phyloP scores from a whole-genome alignment of 2,888 invertebrate species.

The Chloroclysta siterata region DNA sequence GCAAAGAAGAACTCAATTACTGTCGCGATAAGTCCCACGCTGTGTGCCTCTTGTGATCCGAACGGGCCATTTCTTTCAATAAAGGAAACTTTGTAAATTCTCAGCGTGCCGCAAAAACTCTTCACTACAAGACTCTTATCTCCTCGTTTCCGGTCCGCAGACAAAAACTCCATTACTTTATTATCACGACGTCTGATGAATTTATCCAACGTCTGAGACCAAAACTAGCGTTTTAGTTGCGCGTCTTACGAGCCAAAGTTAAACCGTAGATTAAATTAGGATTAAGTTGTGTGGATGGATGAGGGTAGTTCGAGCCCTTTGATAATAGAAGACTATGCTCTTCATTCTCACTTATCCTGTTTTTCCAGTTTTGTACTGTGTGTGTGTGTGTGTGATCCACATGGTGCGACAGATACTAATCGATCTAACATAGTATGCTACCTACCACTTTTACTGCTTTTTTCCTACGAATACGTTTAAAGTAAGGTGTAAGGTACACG shows the following conservation, averaged over 20 bases:
- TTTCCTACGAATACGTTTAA: too few relatives aligned
- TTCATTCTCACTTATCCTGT: not conserved
- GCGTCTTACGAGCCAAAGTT: constrained; percentile 15
- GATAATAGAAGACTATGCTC: not conserved
- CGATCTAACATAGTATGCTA: too few relatives aligned
- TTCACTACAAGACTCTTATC: constrained; percentile 68
- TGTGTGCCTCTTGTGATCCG: too few relatives aligned
- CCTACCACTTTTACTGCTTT: too few relatives aligned
- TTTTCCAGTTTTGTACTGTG: too few relatives aligned
- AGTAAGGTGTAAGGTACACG: too few relatives aligned
- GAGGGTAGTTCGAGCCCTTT: not conserved
- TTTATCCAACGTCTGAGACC: constrained; percentile 54
- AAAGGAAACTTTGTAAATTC: constrained; percentile 58
- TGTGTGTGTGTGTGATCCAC: too few relatives aligned
- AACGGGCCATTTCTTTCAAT: constrained; percentile 67
- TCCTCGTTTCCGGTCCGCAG: constrained; percentile 64
- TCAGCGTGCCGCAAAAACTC: constrained; percentile 59
- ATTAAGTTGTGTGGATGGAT: constrained; percentile 2
- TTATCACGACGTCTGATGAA: constrained; percentile 72
- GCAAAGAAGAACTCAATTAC: too few relatives aligned
- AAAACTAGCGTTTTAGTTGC: constrained; percentile 35
- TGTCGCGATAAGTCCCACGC: too few relatives aligned
- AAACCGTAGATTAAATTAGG: constrained; percentile 16
- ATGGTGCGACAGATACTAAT: too few relatives aligned
- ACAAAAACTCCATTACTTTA: constrained; percentile 74